These are phyloP conservation scores for Tragelaphus eurycerus DNA, from an alignment of 2,797 vertebrate species.

Conservation along the genomic window DNA sequence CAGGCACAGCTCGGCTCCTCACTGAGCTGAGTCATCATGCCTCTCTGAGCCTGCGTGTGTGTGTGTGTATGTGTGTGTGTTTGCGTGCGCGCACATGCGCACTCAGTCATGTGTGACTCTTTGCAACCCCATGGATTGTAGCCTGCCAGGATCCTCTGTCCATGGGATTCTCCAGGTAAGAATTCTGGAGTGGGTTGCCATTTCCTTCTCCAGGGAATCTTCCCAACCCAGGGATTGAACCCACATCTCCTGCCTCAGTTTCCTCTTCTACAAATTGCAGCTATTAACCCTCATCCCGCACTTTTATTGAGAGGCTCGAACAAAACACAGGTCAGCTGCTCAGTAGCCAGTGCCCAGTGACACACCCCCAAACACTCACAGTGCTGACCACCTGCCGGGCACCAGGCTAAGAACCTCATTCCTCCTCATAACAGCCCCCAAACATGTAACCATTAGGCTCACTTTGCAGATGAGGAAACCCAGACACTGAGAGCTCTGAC, in stretches of 20 bases:
- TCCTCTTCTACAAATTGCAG: neutral
- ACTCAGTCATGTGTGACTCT: neutral
- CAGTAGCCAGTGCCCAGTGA: neutral
- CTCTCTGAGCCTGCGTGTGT: neutral
- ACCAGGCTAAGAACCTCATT: neutral
- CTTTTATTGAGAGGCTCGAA: neutral
- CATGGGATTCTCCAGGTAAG: neutral
- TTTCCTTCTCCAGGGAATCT: neutral
- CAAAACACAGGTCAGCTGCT: neutral
- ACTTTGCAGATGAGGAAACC: neutral
- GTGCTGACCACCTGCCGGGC: accelerated
- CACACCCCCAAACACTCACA: neutral
- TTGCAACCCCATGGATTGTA: neutral
- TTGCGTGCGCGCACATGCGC: no score
- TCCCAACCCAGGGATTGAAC: neutral
- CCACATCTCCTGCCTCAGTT: neutral
- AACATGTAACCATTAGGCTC: neutral
- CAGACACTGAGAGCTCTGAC: neutral
- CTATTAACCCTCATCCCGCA: neutral
- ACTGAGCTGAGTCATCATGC: neutral
- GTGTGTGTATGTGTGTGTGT: neutral
- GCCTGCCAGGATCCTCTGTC: neutral
- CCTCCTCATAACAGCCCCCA: neutral
- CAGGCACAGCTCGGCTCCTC: neutral
- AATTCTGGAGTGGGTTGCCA: neutral